Conservation (phyloP, 2,888 invertebrate species). For the Sinodicranocentrus sp. region DNA sequence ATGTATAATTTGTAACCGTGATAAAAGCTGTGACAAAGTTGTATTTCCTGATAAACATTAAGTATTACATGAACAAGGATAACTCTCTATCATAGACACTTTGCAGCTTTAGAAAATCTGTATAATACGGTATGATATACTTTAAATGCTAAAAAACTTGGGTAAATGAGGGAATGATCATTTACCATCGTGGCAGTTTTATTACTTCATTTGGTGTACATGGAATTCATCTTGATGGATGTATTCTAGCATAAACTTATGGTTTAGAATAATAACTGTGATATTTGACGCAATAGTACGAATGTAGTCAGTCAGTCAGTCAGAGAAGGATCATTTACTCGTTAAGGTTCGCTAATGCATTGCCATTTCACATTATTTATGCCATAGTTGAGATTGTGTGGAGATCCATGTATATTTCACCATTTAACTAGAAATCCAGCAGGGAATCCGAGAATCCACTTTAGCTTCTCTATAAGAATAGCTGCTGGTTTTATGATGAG, state of each 20-base stretch:
- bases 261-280: constrained; percentile 10
- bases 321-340: not conserved
- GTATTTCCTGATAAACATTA: not conserved
- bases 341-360: not conserved
- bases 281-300: constrained; percentile 18
- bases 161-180: not conserved
- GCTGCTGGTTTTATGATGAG: too few species aligned
- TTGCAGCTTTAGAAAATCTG: not conserved
- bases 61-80: too few species aligned
- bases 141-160: not conserved
- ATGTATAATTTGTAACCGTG: constrained; percentile 63
- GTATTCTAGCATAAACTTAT: not conserved
- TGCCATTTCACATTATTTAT: not conserved
- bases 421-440: not conserved
- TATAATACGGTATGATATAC: too few species aligned
- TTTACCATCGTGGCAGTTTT: constrained; percentile 53
- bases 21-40: constrained; percentile 37
- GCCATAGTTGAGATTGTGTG: not conserved
- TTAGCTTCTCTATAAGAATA: too few species aligned
- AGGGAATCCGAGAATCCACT: not conserved
- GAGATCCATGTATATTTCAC: not conserved
- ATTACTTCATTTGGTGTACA: constrained; percentile 52
- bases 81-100: too few species aligned
- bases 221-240: not conserved
- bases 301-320: not conserved